These are phyloP conservation scores for Liolophura sinensis DNA, from an alignment of 1,140 invertebrate species.

Conservation along the genomic window DNA sequence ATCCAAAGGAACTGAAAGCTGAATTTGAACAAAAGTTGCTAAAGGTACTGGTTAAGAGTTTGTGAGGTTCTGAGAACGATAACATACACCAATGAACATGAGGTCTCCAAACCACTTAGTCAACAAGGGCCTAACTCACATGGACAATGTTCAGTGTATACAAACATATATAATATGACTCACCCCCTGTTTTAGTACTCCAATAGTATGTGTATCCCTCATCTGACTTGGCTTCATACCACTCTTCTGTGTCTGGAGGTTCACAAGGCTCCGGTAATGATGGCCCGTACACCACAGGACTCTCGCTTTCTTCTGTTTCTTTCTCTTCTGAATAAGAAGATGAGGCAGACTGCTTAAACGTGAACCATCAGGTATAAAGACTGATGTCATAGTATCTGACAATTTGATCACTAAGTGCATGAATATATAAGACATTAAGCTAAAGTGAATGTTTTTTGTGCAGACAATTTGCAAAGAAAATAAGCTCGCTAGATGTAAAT, in stretches of 20 bases:
- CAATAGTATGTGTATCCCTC: conserved; percentile 80
- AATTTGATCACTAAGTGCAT: no score
- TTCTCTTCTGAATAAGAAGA: no score
- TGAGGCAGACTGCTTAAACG: no score
- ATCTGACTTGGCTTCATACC: conserved; percentile 73
- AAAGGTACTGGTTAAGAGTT: neutral
- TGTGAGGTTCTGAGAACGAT: neutral
- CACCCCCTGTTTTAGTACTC: conserved; percentile 79
- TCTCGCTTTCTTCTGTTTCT: no score
- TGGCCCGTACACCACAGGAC: no score
- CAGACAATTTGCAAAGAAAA: no score
- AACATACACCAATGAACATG: neutral
- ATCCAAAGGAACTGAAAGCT: neutral
- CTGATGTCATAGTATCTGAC: no score
- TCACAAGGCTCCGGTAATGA: no score
- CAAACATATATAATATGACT: conserved; percentile 6
- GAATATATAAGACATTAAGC: no score
- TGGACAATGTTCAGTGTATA: neutral
- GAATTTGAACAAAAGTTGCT: neutral
- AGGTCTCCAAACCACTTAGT: neutral
- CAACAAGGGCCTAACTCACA: neutral
- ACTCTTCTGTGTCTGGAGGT: conserved; percentile 58
- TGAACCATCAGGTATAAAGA: no score
- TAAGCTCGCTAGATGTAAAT: no score
- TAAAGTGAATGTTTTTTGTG: no score